phyloP scores from a whole-genome alignment of 2,797 vertebrate genomes.

The Lutjanus campechanus region DNA sequence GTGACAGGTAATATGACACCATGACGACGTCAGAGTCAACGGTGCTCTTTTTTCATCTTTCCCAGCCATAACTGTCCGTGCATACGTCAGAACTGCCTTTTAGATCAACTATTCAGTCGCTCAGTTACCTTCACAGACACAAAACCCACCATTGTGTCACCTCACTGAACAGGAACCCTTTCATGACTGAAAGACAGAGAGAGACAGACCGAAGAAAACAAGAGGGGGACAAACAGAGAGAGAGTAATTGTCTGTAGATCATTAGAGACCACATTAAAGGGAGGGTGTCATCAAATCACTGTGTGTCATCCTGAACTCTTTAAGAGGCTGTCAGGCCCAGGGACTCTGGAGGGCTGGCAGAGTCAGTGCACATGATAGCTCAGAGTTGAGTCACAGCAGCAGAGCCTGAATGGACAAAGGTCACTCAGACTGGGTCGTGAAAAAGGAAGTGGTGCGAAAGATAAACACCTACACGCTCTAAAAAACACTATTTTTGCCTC shows the following conservation, averaged over 20 bases:
- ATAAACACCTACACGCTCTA: constrained; percentile 2
- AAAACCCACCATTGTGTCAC: constrained; percentile 47
- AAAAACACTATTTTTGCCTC: background rate
- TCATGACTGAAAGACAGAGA: constrained; percentile 23
- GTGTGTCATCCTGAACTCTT: background rate
- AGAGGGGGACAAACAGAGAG: background rate
- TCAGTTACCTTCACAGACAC: constrained; percentile 31
- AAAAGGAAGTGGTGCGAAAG: constrained; percentile 5
- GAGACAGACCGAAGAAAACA: background rate
- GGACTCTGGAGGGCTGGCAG: constrained; percentile 1
- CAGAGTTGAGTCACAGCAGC: constrained; percentile 37
- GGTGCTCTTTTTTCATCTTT: constrained; percentile 11
- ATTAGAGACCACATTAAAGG: constrained; percentile 21
- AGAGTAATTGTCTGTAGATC: constrained; percentile 5
- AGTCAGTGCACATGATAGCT: constrained; percentile 8
- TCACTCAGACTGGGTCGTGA: background rate
- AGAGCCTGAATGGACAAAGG: constrained; percentile 12
- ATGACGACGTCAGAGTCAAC: constrained; percentile 8
- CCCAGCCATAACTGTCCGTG: background rate
- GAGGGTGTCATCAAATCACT: constrained; percentile 9
- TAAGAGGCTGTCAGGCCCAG: background rate
- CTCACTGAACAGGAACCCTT: constrained; percentile 35
- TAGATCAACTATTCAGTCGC: constrained; percentile 4
- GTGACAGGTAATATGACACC: constrained; percentile 18
- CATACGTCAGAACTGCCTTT: constrained; percentile 21